Evolutionary conservation across 2,888 invertebrate genomes (phyloP).

Genomic region (Clistopyga incitator): DNA sequence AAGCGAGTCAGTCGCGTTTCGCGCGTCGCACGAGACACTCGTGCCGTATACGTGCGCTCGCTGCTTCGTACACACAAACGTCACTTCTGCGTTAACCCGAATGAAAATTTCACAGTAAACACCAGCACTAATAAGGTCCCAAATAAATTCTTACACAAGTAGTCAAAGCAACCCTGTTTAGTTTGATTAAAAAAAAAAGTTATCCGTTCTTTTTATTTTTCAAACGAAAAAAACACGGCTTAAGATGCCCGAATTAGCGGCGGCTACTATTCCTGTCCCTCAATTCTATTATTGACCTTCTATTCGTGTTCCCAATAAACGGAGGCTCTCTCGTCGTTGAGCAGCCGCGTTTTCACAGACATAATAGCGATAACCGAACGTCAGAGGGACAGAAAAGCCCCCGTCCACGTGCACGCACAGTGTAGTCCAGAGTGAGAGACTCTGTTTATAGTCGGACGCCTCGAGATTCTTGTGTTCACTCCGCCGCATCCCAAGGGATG

Average conservation of each 20-base stretch:
- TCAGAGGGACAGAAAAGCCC: neutral
- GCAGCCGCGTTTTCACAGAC: neutral
- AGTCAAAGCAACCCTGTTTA: neutral
- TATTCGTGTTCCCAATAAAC: neutral
- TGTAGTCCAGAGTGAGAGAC: neutral
- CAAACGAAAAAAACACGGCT: neutral
- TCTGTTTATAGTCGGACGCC: neutral
- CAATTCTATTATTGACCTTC: neutral
- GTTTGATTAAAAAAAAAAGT: neutral
- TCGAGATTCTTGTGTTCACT: slow-evolving; percentile 2
- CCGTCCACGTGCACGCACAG: neutral
- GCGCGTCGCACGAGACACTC: slow-evolving; percentile 79
- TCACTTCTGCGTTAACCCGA: neutral
- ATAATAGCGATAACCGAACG: neutral
- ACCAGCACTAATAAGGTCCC: neutral
- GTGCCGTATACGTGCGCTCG: slow-evolving; percentile 57
- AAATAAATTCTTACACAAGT: neutral
- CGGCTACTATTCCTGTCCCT: neutral
- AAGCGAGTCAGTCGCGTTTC: slow-evolving; percentile 78
- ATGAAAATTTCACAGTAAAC: neutral
- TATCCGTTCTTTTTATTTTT: neutral
- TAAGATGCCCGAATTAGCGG: neutral
- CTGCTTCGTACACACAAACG: neutral
- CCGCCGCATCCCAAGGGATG: neutral
- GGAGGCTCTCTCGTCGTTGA: neutral